A percentile compares a stretch with the other conserved stretches of the same genome.
phyloP scores from a whole-genome alignment of 2,888 invertebrate genomes.

The Pherbina coryleti region DNA sequence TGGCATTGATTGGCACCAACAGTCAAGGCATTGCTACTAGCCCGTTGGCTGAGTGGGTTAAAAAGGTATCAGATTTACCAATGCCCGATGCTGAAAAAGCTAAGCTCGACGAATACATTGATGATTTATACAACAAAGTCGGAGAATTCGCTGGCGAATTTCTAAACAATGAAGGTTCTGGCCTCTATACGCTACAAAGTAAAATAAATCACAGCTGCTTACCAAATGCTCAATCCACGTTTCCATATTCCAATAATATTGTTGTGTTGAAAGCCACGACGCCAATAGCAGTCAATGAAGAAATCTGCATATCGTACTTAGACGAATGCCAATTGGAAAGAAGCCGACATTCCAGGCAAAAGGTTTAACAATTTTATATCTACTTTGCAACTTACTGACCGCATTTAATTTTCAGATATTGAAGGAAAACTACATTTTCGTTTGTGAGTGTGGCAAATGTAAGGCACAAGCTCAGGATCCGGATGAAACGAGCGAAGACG shows the following conservation, averaged over 20 bases:
- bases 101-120: constrained; percentile 81
- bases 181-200: constrained; percentile 87
- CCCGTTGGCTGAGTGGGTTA: constrained; percentile 89
- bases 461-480: constrained; percentile 78
- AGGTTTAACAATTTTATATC: constrained; percentile 69
- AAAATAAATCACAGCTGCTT: constrained; percentile 92
- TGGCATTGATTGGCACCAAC: constrained; percentile 87
- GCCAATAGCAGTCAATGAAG: constrained; percentile 84
- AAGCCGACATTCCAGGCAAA: constrained; percentile 89
- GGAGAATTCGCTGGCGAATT: constrained; percentile 80
- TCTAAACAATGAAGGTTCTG: constrained; percentile 93
- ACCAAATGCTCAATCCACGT: constrained; percentile 89
- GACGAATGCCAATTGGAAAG: constrained; percentile 85
- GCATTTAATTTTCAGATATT: constrained; percentile 66
- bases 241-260: constrained; percentile 84
- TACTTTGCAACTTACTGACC: not conserved
- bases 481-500: constrained; percentile 87
- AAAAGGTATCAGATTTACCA: constrained; percentile 78
- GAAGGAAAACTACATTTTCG: constrained; percentile 84
- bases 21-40: constrained; percentile 96
- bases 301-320: constrained; percentile 91
- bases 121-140: constrained; percentile 84
- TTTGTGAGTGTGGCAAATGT: constrained; percentile 87
- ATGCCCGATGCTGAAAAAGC: constrained; percentile 77
- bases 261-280: constrained; percentile 79